Evolutionary conservation across 1,140 invertebrate genomes (phyloP), one percentile per base, ranked within the genome.

Genomic region (Drosophila sproati): DNA sequence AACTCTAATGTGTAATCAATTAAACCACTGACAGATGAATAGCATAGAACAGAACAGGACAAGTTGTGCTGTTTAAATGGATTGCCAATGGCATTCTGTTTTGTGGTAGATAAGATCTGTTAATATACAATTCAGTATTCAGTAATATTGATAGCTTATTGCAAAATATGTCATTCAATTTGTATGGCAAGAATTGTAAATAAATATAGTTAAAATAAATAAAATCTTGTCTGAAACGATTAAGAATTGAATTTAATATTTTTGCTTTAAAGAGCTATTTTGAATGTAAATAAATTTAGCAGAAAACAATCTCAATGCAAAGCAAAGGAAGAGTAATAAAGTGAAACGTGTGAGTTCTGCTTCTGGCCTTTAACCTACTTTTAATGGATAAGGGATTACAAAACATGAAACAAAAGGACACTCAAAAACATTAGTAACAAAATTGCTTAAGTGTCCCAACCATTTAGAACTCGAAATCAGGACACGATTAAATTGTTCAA

Each of bases 1-100:
- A 66, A 56, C 34, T 61, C 43, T 60, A 73, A 78, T 69, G 51
- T 56, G 51, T 79, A 89, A 89, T 89, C 85, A 89, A 89, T 89
- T 81, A 37, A 43, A 76, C 45, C 62, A 51, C 73, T 72, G 78
- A 79, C 80, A 89, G 68, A 59, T 73, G 34, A 29, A 66, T 48
- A 52, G 56, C 28, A 48, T 10, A n/a, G 2, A 39, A 39, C 8
- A 35, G 20, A 39, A 7, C 37, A 63, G 20, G 20, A 20, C 1
- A 20, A 20, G 20, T 20, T 20, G 45, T 57, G 64, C 66, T 51
- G 0, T 29, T 4, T 31, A 12, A 28, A 47, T 34, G 56, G n/a
- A 4, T 47, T 60, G 12, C 48, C 57, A 35, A 48, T 48, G 6
- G 10, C 28, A 35, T 12, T 34, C 2, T 3, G 5, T 28, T 10